These are phyloP conservation scores for Zootoca vivipara DNA, from an alignment of 2,113 vertebrate species.

Conservation along the genomic window DNA sequence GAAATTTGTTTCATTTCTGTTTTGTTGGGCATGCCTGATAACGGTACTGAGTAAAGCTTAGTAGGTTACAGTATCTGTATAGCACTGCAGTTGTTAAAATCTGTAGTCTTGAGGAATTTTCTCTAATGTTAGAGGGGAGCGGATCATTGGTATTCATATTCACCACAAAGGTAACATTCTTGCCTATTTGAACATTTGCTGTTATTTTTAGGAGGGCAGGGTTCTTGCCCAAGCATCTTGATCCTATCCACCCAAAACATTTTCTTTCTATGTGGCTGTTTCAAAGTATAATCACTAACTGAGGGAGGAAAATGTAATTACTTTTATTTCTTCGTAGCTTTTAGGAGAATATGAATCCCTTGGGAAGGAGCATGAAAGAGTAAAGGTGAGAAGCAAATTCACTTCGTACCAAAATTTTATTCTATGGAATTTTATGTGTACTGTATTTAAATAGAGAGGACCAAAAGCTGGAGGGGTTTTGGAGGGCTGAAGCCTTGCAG, in stretches of 20 bases:
- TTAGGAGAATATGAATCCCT: constrained; percentile 89
- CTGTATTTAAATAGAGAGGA: not conserved
- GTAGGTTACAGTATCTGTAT: too few species aligned
- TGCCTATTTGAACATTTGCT: not conserved
- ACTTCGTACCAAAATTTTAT: not conserved
- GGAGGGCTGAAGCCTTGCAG: not conserved
- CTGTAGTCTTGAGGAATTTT: not conserved
- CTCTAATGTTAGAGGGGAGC: not conserved
- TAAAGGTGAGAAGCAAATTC: constrained; percentile 81
- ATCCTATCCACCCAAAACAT: not conserved
- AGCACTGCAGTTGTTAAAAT: not conserved
- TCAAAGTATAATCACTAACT: not conserved
- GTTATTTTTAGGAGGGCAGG: not conserved
- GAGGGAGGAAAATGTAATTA: not conserved
- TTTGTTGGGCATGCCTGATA: not conserved
- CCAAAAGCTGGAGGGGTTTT: not conserved
- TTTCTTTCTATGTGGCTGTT: not conserved
- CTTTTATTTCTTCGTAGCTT: constrained; percentile 77
- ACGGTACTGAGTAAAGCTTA: not conserved
- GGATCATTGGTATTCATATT: not conserved
- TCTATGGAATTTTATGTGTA: not conserved
- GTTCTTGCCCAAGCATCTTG: not conserved
- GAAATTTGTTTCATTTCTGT: not conserved
- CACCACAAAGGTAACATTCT: not conserved
- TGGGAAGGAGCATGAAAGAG: constrained; percentile 85